Percentiles rank a stretch among this genome's conserved stretches.
Conservation (phyloP, 2,888 invertebrate genomes). For the Allolobophora icterica region DNA sequence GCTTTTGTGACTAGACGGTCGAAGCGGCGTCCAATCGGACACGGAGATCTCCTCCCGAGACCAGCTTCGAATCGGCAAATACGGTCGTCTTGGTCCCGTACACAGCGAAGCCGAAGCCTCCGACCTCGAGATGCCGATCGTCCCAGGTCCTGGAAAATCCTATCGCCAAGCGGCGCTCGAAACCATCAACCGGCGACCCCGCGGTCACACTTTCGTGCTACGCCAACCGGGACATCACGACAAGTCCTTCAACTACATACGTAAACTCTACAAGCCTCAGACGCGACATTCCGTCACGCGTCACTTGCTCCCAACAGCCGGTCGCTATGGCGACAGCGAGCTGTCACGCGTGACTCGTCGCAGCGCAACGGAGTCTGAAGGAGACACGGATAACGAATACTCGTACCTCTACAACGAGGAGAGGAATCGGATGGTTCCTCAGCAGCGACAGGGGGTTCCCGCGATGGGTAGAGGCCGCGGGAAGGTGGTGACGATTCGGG, state of each 20-base stretch:
- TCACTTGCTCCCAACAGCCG: slow-evolving; percentile 36
- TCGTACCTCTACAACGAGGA: slow-evolving; percentile 21
- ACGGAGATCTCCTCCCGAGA: neutral
- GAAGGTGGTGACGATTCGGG: slow-evolving; percentile 32
- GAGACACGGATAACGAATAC: slow-evolving; percentile 44
- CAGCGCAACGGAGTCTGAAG: slow-evolving; percentile 47
- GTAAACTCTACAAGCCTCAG: slow-evolving; percentile 44
- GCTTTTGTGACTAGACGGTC: neutral
- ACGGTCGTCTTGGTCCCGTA: slow-evolving; percentile 18
- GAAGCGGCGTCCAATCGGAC: slow-evolving; percentile 27
- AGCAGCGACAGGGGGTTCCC: slow-evolving; percentile 28
- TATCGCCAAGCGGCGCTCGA: slow-evolving; percentile 47
- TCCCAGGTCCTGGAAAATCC: slow-evolving; percentile 40
- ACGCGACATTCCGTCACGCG: neutral
- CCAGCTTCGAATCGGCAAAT: neutral
- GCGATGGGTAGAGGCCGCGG: slow-evolving; percentile 4
- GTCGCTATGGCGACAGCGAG: slow-evolving; percentile 48
- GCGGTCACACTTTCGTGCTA: neutral
- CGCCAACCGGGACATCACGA: slow-evolving; percentile 38
- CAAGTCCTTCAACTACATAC: slow-evolving; percentile 42
- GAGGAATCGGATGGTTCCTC: neutral
- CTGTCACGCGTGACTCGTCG: slow-evolving; percentile 37
- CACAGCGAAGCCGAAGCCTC: slow-evolving; percentile 48
- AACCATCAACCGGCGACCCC: slow-evolving; percentile 33
- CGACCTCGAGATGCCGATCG: slow-evolving; percentile 41